Conservation (phyloP, 2,113 vertebrate species). For the Tiliqua scincoides region DNA sequence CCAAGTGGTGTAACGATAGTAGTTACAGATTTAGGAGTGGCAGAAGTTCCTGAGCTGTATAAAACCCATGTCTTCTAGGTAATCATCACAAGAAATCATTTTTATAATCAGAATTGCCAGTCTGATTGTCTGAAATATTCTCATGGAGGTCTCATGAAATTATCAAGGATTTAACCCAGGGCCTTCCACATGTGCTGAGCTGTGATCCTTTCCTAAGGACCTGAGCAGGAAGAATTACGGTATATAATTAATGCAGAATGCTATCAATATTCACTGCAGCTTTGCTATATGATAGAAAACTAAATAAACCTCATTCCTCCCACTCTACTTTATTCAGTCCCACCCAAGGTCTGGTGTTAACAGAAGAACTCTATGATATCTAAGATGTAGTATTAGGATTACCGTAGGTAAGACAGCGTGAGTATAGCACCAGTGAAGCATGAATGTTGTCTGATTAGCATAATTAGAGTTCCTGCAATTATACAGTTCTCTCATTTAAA, state of each 20-base stretch:
- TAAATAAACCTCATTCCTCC: neutral
- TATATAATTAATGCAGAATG: neutral
- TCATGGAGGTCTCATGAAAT: no score
- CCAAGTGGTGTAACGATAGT: no score
- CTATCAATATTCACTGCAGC: neutral
- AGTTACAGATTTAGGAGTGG: no score
- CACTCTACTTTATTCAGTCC: no score
- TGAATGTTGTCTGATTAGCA: conserved; percentile 47
- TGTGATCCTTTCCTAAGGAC: neutral
- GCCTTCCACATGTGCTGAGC: no score
- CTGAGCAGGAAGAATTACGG: fast-evolving
- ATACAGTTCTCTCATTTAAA: conserved; percentile 41
- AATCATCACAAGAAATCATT: no score
- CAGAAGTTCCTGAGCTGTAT: no score
- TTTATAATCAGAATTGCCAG: no score
- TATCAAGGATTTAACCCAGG: no score
- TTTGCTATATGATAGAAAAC: neutral
- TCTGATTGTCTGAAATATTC: no score
- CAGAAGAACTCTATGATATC: neutral
- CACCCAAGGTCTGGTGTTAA: neutral
- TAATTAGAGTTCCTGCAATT: conserved; percentile 48
- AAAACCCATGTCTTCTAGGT: no score
- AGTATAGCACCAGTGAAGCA: conserved; percentile 29
- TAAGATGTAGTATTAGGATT: neutral
- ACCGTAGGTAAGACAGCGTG: neutral